phyloP scores from a whole-genome alignment of 2,888 invertebrate species.

The Ctenicera cuprea region DNA sequence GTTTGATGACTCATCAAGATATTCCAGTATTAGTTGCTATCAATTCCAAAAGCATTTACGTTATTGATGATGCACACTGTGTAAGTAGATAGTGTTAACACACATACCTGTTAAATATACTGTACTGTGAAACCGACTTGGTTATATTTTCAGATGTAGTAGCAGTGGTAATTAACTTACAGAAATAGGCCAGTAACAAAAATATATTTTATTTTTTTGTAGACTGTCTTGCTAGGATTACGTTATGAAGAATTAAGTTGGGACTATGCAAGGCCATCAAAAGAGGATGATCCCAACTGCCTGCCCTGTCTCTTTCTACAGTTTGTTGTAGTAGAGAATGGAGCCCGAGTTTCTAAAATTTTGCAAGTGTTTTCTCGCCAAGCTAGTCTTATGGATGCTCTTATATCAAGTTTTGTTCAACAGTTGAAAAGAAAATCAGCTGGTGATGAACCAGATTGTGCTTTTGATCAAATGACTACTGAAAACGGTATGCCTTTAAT shows the following conservation, averaged over 20 bases:
- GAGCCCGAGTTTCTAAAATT: slow-evolving; percentile 86
- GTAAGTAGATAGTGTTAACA: slow-evolving; percentile 75
- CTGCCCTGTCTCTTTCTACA: slow-evolving; percentile 95
- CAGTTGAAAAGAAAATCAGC: slow-evolving; percentile 77
- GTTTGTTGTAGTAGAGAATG: slow-evolving; percentile 88
- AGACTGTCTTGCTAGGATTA: slow-evolving; percentile 90
- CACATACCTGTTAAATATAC: not conserved
- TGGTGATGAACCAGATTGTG: slow-evolving; percentile 73
- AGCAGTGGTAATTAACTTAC: too few relatives aligned
- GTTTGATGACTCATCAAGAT: slow-evolving; percentile 90
- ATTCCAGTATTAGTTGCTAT: slow-evolving; percentile 92
- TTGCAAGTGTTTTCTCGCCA: slow-evolving; percentile 83
- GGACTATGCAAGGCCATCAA: slow-evolving; percentile 93
- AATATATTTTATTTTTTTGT: slow-evolving; percentile 58
- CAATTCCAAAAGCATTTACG: slow-evolving; percentile 88
- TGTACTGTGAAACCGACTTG: too few relatives aligned
- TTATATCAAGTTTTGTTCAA: slow-evolving; percentile 88
- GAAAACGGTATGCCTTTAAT: slow-evolving; percentile 64
- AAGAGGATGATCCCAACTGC: slow-evolving; percentile 89
- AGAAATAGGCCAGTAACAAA: too few relatives aligned
- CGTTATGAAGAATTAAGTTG: slow-evolving; percentile 93
- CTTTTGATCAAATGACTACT: slow-evolving; percentile 64
- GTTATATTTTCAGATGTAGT: too few relatives aligned
- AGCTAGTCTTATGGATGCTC: slow-evolving; percentile 91
- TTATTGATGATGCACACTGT: slow-evolving; percentile 89